Conservation (phyloP, 2,797 vertebrate genomes). For the Diceros bicornis region DNA sequence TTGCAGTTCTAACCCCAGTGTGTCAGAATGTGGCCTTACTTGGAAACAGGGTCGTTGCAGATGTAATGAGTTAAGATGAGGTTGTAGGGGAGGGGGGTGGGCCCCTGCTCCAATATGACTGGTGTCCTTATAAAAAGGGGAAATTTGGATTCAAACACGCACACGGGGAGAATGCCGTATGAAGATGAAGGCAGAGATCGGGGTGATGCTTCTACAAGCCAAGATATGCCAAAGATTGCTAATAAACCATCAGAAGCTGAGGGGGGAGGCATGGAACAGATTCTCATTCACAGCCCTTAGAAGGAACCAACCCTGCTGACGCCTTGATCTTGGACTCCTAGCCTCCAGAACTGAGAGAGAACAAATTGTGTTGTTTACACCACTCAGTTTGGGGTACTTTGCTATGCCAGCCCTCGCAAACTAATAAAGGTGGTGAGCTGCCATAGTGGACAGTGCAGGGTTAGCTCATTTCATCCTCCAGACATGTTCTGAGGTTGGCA, state of each 20-base stretch:
- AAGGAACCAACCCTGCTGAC: neutral
- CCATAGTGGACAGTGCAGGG: rapidly evolving
- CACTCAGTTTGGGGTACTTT: neutral
- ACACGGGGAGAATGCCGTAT: neutral
- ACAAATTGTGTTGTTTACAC: neutral
- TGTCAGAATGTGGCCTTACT: neutral
- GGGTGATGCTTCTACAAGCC: neutral
- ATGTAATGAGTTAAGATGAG: neutral
- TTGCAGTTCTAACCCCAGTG: neutral
- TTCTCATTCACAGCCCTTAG: neutral
- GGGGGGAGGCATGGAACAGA: neutral
- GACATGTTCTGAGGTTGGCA: neutral
- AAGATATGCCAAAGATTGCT: too few relatives aligned
- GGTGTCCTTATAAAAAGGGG: neutral
- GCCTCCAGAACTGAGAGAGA: neutral
- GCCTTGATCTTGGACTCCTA: neutral
- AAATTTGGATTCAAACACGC: neutral
- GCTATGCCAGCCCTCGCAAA: neutral
- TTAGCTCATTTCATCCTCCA: neutral
- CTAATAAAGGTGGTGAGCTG: neutral
- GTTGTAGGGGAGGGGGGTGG: neutral
- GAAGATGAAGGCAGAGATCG: neutral
- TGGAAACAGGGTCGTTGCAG: neutral
- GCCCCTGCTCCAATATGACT: neutral
- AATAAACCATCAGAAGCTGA: neutral